phyloP scores from a whole-genome alignment of 2,888 invertebrate species.

The Leptopilina myrica region DNA sequence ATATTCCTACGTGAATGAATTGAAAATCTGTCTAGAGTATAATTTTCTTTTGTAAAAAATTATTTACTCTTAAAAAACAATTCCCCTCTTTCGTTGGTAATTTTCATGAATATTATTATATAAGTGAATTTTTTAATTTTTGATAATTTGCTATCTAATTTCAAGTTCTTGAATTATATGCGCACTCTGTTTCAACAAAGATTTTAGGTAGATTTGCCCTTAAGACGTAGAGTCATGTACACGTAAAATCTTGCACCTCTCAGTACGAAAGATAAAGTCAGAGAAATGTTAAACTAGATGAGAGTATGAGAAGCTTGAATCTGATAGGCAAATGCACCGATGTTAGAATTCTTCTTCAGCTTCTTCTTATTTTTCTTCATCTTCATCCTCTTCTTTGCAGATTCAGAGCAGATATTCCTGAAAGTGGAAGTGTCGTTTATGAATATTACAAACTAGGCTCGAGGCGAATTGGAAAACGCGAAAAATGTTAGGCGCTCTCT shows the following conservation, averaged over 20 bases:
- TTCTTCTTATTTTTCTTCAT: not conserved
- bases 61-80: too few relatives aligned
- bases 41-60: too few relatives aligned
- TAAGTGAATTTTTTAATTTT: too few relatives aligned
- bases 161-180: not conserved
- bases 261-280: not conserved
- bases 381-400: not conserved
- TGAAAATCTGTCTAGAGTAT: too few relatives aligned
- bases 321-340: conserved; percentile 8
- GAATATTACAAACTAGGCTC: conserved; percentile 53
- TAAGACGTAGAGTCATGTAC: not conserved
- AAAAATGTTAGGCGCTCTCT: conserved; percentile 39
- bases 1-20: too few relatives aligned
- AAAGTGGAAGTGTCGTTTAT: conserved; percentile 49
- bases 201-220: not conserved
- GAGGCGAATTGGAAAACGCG: conserved; percentile 46
- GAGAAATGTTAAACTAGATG: conserved; percentile 10
- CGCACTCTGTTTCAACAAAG: not conserved
- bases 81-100: too few relatives aligned
- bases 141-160: too few relatives aligned
- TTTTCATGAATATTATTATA: too few relatives aligned
- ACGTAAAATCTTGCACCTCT: not conserved
- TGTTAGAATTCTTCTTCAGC: not conserved
- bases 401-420: conserved; percentile 8
- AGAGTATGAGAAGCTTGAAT: not conserved